These are phyloP conservation scores for Aphidoletes aphidimyza DNA, from an alignment of 2,888 invertebrate genomes.

Conservation along the genomic window DNA sequence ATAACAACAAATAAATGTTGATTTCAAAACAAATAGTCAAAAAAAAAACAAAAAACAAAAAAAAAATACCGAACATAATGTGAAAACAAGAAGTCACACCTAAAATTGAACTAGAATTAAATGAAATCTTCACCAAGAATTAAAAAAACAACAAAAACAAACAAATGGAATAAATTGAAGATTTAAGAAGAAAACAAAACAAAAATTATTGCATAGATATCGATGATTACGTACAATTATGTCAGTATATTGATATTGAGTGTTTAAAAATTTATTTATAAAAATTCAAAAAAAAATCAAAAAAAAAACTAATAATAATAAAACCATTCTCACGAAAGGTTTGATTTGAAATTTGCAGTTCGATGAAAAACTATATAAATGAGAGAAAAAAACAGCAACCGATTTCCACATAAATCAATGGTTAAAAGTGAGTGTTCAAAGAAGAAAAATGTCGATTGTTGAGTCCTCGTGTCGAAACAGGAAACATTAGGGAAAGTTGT, in stretches of 20 bases:
- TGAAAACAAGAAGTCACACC: neutral
- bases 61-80: too few relatives aligned
- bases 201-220: neutral
- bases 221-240: conserved; percentile 42
- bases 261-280: conserved; percentile 47
- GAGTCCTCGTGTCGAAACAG: too few relatives aligned
- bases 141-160: neutral
- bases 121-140: neutral
- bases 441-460: too few relatives aligned
- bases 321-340: neutral
- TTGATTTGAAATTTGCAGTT: neutral
- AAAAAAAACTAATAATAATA: neutral
- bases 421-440: too few relatives aligned
- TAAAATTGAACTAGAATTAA: conserved; percentile 17
- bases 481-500: too few relatives aligned
- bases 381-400: neutral
- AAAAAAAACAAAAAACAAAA: neutral
- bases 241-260: conserved; percentile 49
- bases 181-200: neutral
- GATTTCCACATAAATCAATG: neutral
- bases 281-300: neutral
- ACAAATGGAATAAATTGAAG: neutral
- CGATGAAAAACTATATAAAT: neutral
- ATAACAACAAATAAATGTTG: conserved; percentile 37
- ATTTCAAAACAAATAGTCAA: conserved; percentile 40